Evolutionary conservation across 2,113 vertebrate species (phyloP).

Genomic region (Colius striatus): DNA sequence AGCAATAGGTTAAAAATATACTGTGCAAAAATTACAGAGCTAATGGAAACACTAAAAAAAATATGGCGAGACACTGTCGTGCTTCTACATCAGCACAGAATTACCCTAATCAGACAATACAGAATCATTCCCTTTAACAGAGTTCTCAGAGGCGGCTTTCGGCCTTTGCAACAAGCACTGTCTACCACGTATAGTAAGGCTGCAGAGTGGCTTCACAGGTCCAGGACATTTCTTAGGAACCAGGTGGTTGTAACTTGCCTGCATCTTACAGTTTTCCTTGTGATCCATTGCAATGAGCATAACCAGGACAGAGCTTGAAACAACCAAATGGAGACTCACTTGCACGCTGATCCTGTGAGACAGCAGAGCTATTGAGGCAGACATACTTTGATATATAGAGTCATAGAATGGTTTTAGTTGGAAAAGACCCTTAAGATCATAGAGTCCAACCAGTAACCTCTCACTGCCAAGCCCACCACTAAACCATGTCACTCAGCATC

Average conservation of each 20-base stretch:
- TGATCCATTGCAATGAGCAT: background rate
- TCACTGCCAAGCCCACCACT: too few species aligned
- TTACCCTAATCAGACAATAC: background rate
- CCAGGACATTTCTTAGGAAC: background rate
- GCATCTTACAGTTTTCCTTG: rapidly evolving
- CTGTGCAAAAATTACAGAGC: background rate
- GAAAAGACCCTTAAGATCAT: too few species aligned
- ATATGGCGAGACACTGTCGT: background rate
- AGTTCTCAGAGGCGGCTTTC: background rate
- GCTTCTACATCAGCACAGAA: background rate
- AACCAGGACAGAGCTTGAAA: background rate
- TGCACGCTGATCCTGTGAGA: background rate
- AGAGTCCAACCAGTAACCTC: too few species aligned
- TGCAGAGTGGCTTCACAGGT: background rate
- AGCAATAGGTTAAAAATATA: background rate
- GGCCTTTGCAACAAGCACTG: background rate
- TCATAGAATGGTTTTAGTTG: too few species aligned
- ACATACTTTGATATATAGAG: rapidly evolving
- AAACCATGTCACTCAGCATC: too few species aligned
- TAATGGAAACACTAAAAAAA: background rate
- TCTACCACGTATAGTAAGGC: background rate
- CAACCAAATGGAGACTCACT: background rate
- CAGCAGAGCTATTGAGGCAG: background rate
- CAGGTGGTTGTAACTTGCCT: background rate
- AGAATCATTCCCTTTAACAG: rapidly evolving